phyloP scores from a whole-genome alignment of 1,140 invertebrate species.

The Saccostrea echinata region DNA sequence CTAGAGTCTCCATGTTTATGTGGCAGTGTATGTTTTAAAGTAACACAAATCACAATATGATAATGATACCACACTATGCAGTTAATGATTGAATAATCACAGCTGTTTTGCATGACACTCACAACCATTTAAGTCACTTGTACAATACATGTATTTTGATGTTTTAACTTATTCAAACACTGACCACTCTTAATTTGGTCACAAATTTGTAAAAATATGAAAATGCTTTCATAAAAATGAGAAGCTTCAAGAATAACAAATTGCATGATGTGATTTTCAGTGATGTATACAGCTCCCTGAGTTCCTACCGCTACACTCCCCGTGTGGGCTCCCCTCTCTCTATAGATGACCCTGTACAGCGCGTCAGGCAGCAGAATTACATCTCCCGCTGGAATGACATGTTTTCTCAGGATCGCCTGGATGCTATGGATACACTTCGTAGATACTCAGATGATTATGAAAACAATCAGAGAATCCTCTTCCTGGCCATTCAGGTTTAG shows the following conservation, averaged over 20 bases:
- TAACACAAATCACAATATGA: slow-evolving; percentile 15
- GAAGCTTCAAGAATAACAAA: neutral
- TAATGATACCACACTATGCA: neutral
- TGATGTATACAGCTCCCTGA: slow-evolving; percentile 63
- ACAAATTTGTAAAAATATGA: neutral
- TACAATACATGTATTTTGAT: neutral
- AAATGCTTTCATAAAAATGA: neutral
- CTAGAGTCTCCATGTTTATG: neutral
- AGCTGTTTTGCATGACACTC: neutral
- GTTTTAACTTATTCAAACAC: neutral
- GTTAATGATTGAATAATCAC: neutral
- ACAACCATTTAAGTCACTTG: neutral
- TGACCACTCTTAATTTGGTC: neutral
- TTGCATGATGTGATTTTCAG: slow-evolving; percentile 37
- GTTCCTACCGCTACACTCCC: slow-evolving; percentile 70
- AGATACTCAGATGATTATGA: slow-evolving; percentile 77
- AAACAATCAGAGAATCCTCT: slow-evolving; percentile 78
- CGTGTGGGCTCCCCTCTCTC: slow-evolving; percentile 72
- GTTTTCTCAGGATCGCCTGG: slow-evolving; percentile 76
- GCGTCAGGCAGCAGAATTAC: slow-evolving; percentile 75
- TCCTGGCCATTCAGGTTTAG: slow-evolving; percentile 74
- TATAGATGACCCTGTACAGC: slow-evolving; percentile 76
- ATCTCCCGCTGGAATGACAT: slow-evolving; percentile 78
- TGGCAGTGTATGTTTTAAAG: slow-evolving; percentile 1
- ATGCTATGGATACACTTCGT: slow-evolving; percentile 78